Evolutionary conservation across 2,888 invertebrate species (phyloP).

Genomic region (Eudasyphora cyanicolor): DNA sequence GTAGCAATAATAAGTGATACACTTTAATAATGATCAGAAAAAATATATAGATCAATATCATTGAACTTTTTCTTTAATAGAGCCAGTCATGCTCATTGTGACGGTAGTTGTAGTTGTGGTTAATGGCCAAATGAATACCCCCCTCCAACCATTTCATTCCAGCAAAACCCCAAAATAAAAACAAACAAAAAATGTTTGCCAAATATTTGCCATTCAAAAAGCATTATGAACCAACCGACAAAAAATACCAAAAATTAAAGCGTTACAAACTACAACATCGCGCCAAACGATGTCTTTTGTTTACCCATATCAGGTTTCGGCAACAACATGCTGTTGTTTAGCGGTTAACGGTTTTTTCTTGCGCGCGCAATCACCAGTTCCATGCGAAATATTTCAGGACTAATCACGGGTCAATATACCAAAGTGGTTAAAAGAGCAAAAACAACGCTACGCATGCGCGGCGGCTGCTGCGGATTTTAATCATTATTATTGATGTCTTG

Average conservation of each 20-base stretch:
- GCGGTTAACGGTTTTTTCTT: slow-evolving; percentile 42
- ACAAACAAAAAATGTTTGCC: slow-evolving; percentile 35
- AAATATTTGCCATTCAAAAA: slow-evolving; percentile 47
- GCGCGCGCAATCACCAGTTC: not conserved
- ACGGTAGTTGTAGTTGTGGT: not conserved
- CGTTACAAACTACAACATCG: slow-evolving; percentile 26
- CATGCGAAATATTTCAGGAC: slow-evolving; percentile 44
- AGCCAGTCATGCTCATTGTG: not conserved
- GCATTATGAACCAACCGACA: slow-evolving; percentile 9
- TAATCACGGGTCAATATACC: slow-evolving; percentile 58
- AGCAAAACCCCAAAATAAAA: not conserved
- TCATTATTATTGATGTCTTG: slow-evolving; percentile 42
- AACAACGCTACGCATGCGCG: slow-evolving; percentile 19
- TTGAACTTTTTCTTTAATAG: slow-evolving; percentile 40
- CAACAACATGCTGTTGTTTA: not conserved
- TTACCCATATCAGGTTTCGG: slow-evolving; percentile 29
- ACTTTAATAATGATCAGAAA: slow-evolving; percentile 18
- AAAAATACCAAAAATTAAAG: no score
- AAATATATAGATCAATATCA: slow-evolving; percentile 52
- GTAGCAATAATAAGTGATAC: not conserved
- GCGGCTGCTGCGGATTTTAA: not conserved
- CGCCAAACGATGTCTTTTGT: slow-evolving; percentile 21
- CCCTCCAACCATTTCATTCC: not conserved
- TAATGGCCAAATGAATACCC: not conserved
- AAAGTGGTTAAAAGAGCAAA: slow-evolving; percentile 18